Base-by-base conservation (phyloP, 2,797 vertebrate species). In the Podargus strigoides region DNA sequence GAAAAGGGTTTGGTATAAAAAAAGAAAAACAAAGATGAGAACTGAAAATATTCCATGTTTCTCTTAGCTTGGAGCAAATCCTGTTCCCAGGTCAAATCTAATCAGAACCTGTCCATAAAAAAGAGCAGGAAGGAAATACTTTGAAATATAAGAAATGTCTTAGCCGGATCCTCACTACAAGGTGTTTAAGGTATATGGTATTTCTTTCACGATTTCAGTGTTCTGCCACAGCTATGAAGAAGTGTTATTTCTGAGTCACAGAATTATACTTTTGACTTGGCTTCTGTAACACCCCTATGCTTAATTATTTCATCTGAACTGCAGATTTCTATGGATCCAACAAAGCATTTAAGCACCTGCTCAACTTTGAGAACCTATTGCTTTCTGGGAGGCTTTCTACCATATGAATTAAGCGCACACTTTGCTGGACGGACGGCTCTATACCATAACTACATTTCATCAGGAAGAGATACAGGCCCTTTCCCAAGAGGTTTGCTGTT, bases 271-370 rank as follows among this genome's bases (percentile, higher is more conserved):
- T 95, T 95, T 95, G 75, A 74, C 72, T 95, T 89, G 77, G 86
- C 50, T 96, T 82, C 90, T 89, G 46, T 87, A 93, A 80, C 75
- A 95, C 90, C 85, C 89, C 90, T 94, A 96, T 28, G 8, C 82
- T 91, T 93, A 92, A 95, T 95, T 95, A 93, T 95, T 94, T 90
- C 68, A 93, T 92, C 68, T 85, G 66, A 95, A 93, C 90, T 92
- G 58, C 84, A 87, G 75, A 92, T 94, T 95, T 94, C 72, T 64
- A 85, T 0, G 3, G 73, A 95, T 89, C 64, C 78, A 94, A 72
- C 37, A 95, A 95, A 95, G 46, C 49, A 66, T 91, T 94, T 91
- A 95, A 91, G 88, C 85, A 95, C 85, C 79, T 91, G 87, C 89
- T 89, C 76, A 94, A 91, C 87, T 95, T 91, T 68, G 84, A 68